Evolutionary conservation across 2,113 vertebrate species (phyloP).

Genomic region (Trichechus manatus): DNA sequence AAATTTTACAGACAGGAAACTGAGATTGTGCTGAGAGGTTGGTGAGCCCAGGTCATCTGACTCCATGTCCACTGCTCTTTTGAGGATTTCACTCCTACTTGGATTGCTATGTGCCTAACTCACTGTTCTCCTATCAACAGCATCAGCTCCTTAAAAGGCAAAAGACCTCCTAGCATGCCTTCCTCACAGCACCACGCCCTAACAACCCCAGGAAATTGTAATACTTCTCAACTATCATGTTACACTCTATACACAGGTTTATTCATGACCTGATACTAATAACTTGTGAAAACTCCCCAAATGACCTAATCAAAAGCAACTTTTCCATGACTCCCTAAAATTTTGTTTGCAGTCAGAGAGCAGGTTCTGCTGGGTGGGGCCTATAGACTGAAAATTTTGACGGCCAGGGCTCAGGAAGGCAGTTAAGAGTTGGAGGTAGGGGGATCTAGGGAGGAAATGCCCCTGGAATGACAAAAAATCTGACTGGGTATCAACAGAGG

Average conservation of each 20-base stretch:
- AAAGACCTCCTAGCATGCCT: background rate
- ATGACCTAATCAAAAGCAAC: background rate
- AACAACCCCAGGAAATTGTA: background rate
- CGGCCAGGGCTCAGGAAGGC: background rate
- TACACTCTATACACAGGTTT: background rate
- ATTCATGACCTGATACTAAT: background rate
- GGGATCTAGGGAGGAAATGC: background rate
- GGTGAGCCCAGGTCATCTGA: background rate
- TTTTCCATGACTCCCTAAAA: background rate
- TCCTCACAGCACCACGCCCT: background rate
- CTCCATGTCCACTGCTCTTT: background rate
- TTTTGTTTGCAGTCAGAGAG: background rate
- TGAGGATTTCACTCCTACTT: background rate
- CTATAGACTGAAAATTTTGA: background rate
- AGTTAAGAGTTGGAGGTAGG: background rate
- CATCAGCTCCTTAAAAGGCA: background rate
- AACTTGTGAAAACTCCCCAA: background rate
- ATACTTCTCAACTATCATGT: background rate
- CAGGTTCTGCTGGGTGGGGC: background rate
- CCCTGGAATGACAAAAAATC: background rate
- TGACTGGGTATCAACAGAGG: background rate
- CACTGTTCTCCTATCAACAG: background rate
- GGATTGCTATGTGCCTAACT: background rate
- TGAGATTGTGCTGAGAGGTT: background rate
- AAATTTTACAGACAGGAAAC: background rate